phyloP scores from a whole-genome alignment of 1,140 invertebrate genomes.

The Zaprionus davidi region DNA sequence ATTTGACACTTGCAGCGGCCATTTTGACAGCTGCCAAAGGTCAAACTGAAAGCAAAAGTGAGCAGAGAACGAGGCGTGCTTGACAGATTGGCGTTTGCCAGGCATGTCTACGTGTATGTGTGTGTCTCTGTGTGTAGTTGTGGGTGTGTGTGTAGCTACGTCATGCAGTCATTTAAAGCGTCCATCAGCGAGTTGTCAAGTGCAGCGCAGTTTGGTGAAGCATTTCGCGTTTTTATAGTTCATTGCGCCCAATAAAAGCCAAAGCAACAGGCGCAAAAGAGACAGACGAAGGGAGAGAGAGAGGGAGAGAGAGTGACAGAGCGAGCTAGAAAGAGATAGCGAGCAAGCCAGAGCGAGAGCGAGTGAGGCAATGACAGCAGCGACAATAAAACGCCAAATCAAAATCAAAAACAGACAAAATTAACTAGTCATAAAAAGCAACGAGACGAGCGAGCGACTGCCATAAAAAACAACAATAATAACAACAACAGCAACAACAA shows the following conservation, averaged over 20 bases:
- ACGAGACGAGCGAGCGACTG: conserved; percentile 21
- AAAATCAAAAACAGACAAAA: conserved; percentile 75
- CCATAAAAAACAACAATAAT: conserved; percentile 29
- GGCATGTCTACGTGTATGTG: background rate
- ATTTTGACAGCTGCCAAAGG: conserved; percentile 79
- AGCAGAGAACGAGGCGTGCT: conserved; percentile 26
- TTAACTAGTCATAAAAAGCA: conserved; percentile 76
- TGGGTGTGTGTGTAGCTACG: conserved; percentile 23
- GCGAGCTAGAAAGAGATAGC: background rate
- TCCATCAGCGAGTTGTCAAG: conserved; percentile 66
- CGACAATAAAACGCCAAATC: conserved; percentile 67
- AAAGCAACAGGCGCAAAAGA: conserved; percentile 5
- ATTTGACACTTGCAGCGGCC: conserved; percentile 65
- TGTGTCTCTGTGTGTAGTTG: background rate
- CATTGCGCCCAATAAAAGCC: conserved; percentile 62
- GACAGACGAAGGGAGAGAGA: background rate
- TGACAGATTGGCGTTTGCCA: conserved; percentile 65
- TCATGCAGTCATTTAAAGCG: conserved; percentile 53
- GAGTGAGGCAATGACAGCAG: conserved; percentile 33
- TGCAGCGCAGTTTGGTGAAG: conserved; percentile 58
- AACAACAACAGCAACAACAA: conserved; percentile 1
- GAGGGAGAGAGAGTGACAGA: background rate
- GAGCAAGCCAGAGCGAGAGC: background rate
- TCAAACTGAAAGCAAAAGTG: conserved; percentile 77
- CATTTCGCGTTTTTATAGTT: conserved; percentile 73